These are phyloP conservation scores for Falco rusticolus DNA, from an alignment of 2,797 vertebrate species.

Conservation along the genomic window DNA sequence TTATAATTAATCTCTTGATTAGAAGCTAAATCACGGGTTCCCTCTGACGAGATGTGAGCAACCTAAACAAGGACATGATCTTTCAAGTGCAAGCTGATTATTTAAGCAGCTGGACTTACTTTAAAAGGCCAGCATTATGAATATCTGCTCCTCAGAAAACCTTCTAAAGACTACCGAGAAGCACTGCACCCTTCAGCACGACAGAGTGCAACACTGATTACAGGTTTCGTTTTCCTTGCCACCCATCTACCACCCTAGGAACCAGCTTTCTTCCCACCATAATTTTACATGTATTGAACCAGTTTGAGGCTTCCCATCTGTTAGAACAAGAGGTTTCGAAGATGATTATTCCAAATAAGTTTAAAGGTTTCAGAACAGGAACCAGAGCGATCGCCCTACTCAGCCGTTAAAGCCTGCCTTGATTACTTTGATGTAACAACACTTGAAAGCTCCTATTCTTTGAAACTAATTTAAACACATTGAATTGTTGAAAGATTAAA, in stretches of 20 bases:
- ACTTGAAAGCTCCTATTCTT: slow-evolving; percentile 85
- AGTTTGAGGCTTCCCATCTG: slow-evolving; percentile 28
- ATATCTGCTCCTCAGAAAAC: background rate
- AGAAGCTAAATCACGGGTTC: background rate
- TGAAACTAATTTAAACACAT: slow-evolving; percentile 86
- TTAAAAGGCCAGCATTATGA: background rate
- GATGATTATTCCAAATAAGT: slow-evolving; percentile 54
- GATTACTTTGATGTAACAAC: slow-evolving; percentile 83
- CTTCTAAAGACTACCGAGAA: background rate
- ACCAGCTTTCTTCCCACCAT: background rate
- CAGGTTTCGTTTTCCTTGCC: background rate
- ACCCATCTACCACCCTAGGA: background rate
- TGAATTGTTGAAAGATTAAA: slow-evolving; percentile 86
- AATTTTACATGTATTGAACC: background rate
- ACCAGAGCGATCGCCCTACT: slow-evolving; percentile 46
- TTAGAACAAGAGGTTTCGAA: slow-evolving; percentile 12
- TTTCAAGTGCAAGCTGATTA: background rate
- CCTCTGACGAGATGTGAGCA: background rate
- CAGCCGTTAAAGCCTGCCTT: slow-evolving; percentile 70
- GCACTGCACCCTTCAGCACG: fast-evolving
- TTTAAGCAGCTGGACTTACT: background rate
- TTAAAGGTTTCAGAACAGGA: slow-evolving; percentile 62
- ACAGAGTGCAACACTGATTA: fast-evolving
- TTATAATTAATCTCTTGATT: background rate
- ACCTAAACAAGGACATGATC: background rate